Evolutionary conservation across 2,113 vertebrate genomes (phyloP), one percentile per base, ranked within the genome.

Genomic region (Potamarius usumacintae): DNA sequence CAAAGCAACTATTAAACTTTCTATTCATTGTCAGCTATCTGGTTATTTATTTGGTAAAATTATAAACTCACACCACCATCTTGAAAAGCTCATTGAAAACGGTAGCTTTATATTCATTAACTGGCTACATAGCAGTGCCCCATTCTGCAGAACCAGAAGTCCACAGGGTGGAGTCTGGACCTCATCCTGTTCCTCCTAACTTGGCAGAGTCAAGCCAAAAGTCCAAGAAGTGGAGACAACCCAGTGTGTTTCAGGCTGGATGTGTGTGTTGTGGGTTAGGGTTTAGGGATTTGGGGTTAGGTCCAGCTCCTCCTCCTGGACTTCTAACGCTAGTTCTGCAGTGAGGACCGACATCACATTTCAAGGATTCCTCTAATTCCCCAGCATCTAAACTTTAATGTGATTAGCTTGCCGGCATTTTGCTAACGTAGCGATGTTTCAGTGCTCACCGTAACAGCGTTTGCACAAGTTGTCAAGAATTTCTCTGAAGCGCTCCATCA

Each of bases 391-490:
- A 20, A 34, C 12, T 42, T 82, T 78, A 27, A 27, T 12, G 0
- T 77, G 1, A 55, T 78, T 78, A 78, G 25, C 50, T 14, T 14
- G 74, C 11, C 7, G 50, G 5, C 27, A 4, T 17, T 8, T 8
- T 55, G 76, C 12, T 53, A 17, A 53, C 12, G 12, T 15, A 27
- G 76, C 25, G 50, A 53, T 0, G 50, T 7, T 2, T 55, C 53
- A 52, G 50, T 0, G 76, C 97, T 90, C 93, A 99, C 98, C 96
- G 94, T 97, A 99, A 92, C 98, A 99, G 82, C 96, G 94, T 91
- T 94, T 96, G 93, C 98, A 98, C 79, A 99, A 96, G 86, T 95
- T 94, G 88, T 99, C 97, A 20, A 99, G 97, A 93, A 99, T 98
- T 42, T 97, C 96, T 78, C 97, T 95, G 94, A 99, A 99, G 90